Evolutionary conservation across 2,113 vertebrate species (phyloP).

Genomic region (Microcebus ravelobensis): DNA sequence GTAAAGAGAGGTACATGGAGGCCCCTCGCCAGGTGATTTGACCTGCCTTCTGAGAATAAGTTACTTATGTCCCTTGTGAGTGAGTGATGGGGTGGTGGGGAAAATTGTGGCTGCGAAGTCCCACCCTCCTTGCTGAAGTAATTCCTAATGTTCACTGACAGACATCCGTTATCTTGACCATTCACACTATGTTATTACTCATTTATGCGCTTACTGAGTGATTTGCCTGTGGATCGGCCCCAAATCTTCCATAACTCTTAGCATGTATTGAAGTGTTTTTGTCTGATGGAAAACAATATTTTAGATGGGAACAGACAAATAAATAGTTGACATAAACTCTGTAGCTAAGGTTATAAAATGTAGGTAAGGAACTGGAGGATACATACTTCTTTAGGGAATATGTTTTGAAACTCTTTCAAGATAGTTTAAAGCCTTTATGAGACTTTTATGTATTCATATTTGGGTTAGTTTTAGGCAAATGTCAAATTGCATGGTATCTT

Average conservation of each 20-base stretch:
- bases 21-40: neutral
- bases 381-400: neutral
- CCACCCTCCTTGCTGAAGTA: neutral
- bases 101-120: neutral
- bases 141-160: neutral
- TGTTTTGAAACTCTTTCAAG: slow-evolving; percentile 20
- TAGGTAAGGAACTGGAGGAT: neutral
- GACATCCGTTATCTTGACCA: neutral
- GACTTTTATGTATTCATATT: neutral
- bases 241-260: neutral
- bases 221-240: neutral
- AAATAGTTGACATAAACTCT: slow-evolving; percentile 22
- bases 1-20: neutral
- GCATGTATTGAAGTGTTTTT: neutral
- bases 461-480: neutral
- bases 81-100: too few relatives aligned
- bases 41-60: fast-evolving
- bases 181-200: neutral
- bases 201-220: neutral
- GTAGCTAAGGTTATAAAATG: neutral
- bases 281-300: slow-evolving; percentile 4
- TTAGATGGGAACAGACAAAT: neutral
- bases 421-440: neutral
- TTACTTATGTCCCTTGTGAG: neutral
- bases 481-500: neutral